These are phyloP conservation scores for Anguilla pacifica DNA, from an alignment of 2,797 vertebrate species.

Conservation along the genomic window DNA sequence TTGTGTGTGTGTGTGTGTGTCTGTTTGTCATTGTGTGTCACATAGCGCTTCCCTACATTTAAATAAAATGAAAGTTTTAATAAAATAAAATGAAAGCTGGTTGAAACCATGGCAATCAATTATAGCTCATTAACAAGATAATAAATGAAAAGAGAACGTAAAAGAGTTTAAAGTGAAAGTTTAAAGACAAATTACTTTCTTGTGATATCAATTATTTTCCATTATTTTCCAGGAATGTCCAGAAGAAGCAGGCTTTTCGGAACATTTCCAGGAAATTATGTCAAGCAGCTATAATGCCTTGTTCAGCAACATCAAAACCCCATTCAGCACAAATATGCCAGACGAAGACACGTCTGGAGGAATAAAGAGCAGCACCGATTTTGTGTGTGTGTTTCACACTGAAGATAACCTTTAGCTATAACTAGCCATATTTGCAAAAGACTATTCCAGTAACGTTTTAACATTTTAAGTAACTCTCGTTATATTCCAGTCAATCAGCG, in stretches of 20 bases:
- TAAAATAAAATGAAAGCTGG: no score
- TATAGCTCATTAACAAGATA: no score
- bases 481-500: constrained; percentile 24
- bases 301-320: constrained; percentile 24
- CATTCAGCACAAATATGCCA: constrained; percentile 63
- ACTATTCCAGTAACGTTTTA: neutral
- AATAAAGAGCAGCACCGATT: constrained; percentile 35
- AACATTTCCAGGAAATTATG: constrained; percentile 90
- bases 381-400: constrained; percentile 48
- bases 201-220: neutral
- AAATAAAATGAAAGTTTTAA: no score
- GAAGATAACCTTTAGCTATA: constrained; percentile 67
- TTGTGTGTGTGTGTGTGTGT: constrained; percentile 10
- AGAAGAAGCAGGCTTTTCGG: constrained; percentile 88
- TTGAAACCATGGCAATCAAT: no score
- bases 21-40: neutral
- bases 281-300: constrained; percentile 77
- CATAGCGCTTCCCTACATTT: no score
- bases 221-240: constrained; percentile 78
- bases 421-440: constrained; percentile 68
- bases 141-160: no score
- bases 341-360: constrained; percentile 13
- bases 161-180: no score
- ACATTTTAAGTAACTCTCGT: constrained; percentile 31
- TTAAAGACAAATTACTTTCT: neutral